Percentiles rank a stretch among this genome's conserved stretches.
Evolutionary conservation across 2,888 invertebrate species (phyloP).

Genomic region (Tinea trinotella): DNA sequence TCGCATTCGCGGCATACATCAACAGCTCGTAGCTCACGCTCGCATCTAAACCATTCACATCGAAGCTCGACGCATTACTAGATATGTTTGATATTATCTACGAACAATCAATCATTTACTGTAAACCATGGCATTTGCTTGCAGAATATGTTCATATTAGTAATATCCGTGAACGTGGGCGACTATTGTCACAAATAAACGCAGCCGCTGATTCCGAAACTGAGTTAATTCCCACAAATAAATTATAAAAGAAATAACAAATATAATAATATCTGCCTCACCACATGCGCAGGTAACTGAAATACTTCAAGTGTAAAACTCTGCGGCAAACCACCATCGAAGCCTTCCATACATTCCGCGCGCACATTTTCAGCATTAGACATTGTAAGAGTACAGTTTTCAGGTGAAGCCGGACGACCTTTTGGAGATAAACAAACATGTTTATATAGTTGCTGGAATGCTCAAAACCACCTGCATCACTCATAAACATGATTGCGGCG

Average conservation of each 20-base stretch:
- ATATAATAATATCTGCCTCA: too few relatives aligned
- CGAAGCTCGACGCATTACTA: conserved; percentile 73
- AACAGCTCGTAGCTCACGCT: conserved; percentile 82
- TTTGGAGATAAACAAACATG: conserved; percentile 23
- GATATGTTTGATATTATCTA: conserved; percentile 73
- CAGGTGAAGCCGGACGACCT: conserved; percentile 88
- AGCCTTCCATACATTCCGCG: conserved; percentile 87
- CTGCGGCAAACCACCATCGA: conserved; percentile 89
- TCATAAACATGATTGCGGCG: too few relatives aligned
- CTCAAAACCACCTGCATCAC: too few relatives aligned
- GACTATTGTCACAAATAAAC: too few relatives aligned
- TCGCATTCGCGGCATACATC: conserved; percentile 88
- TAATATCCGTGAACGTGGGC: too few relatives aligned
- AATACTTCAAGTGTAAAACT: conserved; percentile 85
- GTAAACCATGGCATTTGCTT: too few relatives aligned
- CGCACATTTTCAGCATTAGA: conserved; percentile 76
- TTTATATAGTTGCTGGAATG: not conserved
- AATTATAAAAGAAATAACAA: too few relatives aligned
- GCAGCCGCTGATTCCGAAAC: too few relatives aligned
- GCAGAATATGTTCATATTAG: too few relatives aligned
- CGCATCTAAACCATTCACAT: conserved; percentile 76
- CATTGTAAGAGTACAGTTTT: conserved; percentile 88
- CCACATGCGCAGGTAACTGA: conserved; percentile 68
- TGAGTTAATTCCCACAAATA: too few relatives aligned
- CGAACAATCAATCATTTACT: conserved; percentile 27